A percentile compares a stretch with the other conserved stretches of the same genome.
Conservation (phyloP, 1,140 invertebrate genomes). For the Calephelis virginiensis region DNA sequence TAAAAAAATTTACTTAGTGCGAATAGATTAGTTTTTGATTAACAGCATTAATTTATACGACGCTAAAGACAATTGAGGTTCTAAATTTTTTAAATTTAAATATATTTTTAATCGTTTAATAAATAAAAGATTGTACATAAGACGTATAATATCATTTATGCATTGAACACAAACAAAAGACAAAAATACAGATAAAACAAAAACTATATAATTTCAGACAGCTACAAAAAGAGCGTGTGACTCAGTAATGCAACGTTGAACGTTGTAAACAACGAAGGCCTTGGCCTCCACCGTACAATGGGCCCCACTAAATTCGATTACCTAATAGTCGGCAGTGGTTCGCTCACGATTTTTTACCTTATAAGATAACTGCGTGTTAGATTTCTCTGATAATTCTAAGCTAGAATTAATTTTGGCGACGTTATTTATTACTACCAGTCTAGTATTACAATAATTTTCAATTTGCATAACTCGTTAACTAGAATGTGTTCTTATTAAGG, state of each 20-base stretch:
- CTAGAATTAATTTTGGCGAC: constrained; percentile 9
- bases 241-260: constrained; percentile 43
- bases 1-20: too few species aligned
- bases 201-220: constrained; percentile 12
- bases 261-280: constrained; percentile 67
- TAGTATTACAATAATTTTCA: constrained; percentile 5
- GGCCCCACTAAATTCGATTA: constrained; percentile 72
- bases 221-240: not conserved
- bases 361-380: constrained; percentile 34
- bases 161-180: constrained; percentile 1
- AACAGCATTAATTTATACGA: too few species aligned
- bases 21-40: too few species aligned
- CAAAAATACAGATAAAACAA: constrained; percentile 2
- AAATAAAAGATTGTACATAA: too few species aligned
- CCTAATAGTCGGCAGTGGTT: constrained; percentile 54
- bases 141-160: not conserved
- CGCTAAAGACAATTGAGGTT: too few species aligned
- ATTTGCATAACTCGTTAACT: constrained; percentile 12
- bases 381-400: constrained; percentile 15
- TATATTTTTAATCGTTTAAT: too few species aligned
- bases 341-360: constrained; percentile 60
- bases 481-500: constrained; percentile 16
- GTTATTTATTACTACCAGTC: constrained; percentile 5
- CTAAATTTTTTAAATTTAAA: too few species aligned
- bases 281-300: constrained; percentile 70